Evolutionary conservation across 1,140 invertebrate genomes (phyloP).

Genomic region (Chrysopa pallens): DNA sequence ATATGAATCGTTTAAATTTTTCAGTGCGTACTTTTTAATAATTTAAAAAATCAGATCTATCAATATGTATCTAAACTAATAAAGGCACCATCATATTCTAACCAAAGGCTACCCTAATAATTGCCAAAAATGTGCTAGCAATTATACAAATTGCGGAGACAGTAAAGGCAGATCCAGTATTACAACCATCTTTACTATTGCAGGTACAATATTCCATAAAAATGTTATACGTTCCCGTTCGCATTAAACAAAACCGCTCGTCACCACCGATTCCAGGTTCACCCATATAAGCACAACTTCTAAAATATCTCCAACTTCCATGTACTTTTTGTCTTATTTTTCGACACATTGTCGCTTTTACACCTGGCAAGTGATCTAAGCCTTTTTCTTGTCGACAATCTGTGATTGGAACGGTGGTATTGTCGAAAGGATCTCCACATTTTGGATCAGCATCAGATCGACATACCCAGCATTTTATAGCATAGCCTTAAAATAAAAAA

Average conservation of each 20-base stretch:
- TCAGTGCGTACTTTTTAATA: too few species aligned
- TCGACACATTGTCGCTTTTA: slow-evolving; percentile 70
- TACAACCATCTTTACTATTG: slow-evolving; percentile 83
- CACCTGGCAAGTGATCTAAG: slow-evolving; percentile 45
- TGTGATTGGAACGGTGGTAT: slow-evolving; percentile 66
- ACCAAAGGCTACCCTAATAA: too few species aligned
- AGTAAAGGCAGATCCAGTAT: slow-evolving; percentile 26
- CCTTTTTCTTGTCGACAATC: slow-evolving; percentile 55
- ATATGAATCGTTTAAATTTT: too few species aligned
- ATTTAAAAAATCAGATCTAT: too few species aligned
- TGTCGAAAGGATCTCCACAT: slow-evolving; percentile 87
- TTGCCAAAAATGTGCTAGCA: neutral
- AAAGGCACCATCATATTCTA: too few species aligned
- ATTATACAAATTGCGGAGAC: neutral
- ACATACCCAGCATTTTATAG: slow-evolving; percentile 86
- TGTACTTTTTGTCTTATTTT: slow-evolving; percentile 90
- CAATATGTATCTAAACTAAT: too few species aligned
- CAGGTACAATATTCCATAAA: slow-evolving; percentile 89
- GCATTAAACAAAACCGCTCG: slow-evolving; percentile 77
- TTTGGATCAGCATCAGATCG: slow-evolving; percentile 76
- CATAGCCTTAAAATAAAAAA: slow-evolving; percentile 28
- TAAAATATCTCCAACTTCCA: slow-evolving; percentile 77
- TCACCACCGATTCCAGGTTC: slow-evolving; percentile 78
- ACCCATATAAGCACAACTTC: slow-evolving; percentile 77
- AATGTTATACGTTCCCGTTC: slow-evolving; percentile 82